phyloP scores from a whole-genome alignment of 1,140 invertebrate genomes.

The Odontomachus brunneus region DNA sequence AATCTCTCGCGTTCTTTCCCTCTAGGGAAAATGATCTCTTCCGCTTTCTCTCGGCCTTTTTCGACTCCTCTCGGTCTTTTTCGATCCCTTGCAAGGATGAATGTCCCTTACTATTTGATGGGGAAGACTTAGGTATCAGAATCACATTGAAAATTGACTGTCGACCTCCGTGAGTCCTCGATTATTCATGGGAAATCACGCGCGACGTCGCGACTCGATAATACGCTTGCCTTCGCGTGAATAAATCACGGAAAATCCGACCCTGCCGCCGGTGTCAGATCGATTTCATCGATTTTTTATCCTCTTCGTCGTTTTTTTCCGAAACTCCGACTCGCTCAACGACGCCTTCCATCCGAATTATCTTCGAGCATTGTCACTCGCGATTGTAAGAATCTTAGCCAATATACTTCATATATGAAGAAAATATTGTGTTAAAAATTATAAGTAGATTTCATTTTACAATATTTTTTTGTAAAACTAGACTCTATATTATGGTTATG shows the following conservation, averaged over 20 bases:
- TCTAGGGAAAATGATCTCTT: neutral
- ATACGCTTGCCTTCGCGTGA: neutral
- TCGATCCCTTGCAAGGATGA: neutral
- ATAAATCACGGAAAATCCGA: slow-evolving; percentile 46
- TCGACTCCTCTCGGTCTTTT: too few species aligned
- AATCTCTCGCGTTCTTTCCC: neutral
- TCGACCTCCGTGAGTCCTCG: slow-evolving; percentile 21
- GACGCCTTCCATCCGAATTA: neutral
- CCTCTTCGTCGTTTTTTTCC: slow-evolving; percentile 18
- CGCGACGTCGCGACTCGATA: neutral
- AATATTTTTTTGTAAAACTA: too few species aligned
- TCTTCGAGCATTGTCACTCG: neutral
- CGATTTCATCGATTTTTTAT: slow-evolving; percentile 29
- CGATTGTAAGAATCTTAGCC: too few species aligned
- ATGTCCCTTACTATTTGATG: slow-evolving; percentile 62
- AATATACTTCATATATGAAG: too few species aligned
- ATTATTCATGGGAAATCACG: slow-evolving; percentile 51
- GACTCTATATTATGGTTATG: too few species aligned
- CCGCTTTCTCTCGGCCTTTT: neutral
- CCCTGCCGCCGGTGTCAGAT: neutral
- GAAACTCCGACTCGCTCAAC: neutral
- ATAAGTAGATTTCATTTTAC: too few species aligned
- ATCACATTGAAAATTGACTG: slow-evolving; percentile 46
- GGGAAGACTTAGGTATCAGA: slow-evolving; percentile 23
- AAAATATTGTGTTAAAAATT: too few species aligned